Evolutionary conservation across 2,888 invertebrate genomes (phyloP), one percentile per base, ranked within the genome.

Genomic region (Spodoptera exigua): DNA sequence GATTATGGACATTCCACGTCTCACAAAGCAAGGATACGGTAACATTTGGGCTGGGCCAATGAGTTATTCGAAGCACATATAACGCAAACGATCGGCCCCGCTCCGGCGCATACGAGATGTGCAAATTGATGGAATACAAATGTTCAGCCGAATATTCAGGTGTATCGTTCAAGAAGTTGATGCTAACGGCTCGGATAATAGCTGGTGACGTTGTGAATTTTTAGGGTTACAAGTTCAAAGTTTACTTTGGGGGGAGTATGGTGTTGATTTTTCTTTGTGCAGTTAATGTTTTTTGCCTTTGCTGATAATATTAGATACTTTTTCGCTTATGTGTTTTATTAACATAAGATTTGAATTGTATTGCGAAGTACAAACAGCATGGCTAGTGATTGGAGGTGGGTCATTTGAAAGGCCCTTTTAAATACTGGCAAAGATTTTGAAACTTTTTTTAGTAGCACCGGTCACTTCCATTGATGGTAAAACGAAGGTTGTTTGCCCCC

Each of bases 41-140:
- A 65, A 58, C 63, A 70, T 76, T 74, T 61, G 68, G 60, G 61
- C 41, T 60, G 60, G 67, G 64, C 65, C 82, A 80, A 84, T 89
- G 88, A 87, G 85, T 84, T 89, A 91, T 91, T 87, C 90, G 61
- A 77, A 75, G 85, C 90, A 90, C 90, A 91, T 86, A 78, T 76
- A 81, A 76, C 78, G 84, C 85, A 87, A 89, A 85, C 88, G 89
- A 89, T 91, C 87, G 82, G 82, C 70, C 68, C 57, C 79, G 83
- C 86, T 76, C 76, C 74, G 78, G 80, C 86, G 89, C 91, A 92
- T 90, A 89, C 90, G 84, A 85, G 84, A 91, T 89, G 84, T 82
- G 86, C 81, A 85, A 90, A 90, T 89, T 89, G 88, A 89, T 87
- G 86, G 87, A 88, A 91, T 89, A 89, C 87, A 87, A 89, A 91